A percentile compares a stretch with the other conserved stretches of the same genome.
Conservation (phyloP, 2,888 invertebrate genomes). For the Drosophila testacea region DNA sequence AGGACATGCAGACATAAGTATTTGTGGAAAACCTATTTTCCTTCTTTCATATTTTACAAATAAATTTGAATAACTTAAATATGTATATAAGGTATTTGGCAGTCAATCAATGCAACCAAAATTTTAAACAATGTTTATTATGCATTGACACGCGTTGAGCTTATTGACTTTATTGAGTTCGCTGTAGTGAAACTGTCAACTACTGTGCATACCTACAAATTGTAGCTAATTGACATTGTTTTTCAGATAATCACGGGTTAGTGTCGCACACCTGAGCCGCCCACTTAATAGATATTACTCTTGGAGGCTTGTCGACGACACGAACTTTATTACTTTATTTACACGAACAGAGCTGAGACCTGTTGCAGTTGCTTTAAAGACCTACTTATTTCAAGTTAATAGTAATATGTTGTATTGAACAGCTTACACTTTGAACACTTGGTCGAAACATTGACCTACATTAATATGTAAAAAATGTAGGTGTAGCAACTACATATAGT, state of each 20-base stretch:
- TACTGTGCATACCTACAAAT: constrained; percentile 30
- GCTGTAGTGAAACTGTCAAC: constrained; percentile 37
- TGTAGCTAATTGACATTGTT: constrained; percentile 36
- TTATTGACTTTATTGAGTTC: constrained; percentile 10
- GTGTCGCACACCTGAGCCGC: background rate
- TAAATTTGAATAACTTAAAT: background rate
- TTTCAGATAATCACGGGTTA: constrained; percentile 31
- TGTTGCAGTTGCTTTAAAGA: constrained; percentile 7
- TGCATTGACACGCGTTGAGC: constrained; percentile 29
- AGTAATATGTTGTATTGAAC: background rate
- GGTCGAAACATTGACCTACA: constrained; percentile 9
- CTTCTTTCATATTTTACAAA: too few relatives aligned
- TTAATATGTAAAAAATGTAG: background rate
- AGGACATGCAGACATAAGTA: too few relatives aligned
- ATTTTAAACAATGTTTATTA: constrained; percentile 5
- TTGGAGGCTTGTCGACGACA: constrained; percentile 31
- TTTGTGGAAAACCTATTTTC: too few relatives aligned
- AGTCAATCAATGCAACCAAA: background rate
- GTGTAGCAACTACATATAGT: too few relatives aligned
- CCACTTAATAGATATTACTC: constrained; percentile 4
- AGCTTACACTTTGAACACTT: background rate
- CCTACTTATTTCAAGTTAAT: too few relatives aligned
- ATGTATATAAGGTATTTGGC: constrained; percentile 1
- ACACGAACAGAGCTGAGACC: background rate
- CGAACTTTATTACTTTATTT: constrained; percentile 13